A percentile compares a stretch with the other conserved stretches of the same genome.
phyloP scores from a whole-genome alignment of 2,797 vertebrate genomes.

The Alcedo quadribrachys region DNA sequence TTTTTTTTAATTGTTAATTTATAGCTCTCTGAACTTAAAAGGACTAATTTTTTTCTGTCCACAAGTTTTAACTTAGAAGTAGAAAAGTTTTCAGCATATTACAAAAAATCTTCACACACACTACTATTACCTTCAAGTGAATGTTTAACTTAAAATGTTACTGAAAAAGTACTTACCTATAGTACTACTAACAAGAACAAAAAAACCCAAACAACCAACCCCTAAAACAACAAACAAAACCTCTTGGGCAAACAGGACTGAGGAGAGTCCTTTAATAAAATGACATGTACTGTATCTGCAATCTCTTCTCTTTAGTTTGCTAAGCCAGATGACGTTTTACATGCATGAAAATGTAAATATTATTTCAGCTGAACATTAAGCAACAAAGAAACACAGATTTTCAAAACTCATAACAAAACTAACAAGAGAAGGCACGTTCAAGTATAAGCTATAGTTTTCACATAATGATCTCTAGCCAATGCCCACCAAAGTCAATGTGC shows the following conservation, averaged over 20 bases:
- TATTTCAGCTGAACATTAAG: neutral
- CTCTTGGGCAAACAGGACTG: neutral
- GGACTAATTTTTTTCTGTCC: neutral
- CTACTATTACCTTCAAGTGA: neutral
- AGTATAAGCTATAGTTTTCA: neutral
- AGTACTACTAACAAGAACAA: neutral
- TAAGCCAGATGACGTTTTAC: neutral
- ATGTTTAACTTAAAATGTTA: neutral
- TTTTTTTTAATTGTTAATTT: neutral
- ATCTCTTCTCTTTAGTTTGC: neutral
- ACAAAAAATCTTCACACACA: neutral
- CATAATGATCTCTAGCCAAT: neutral
- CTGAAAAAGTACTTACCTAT: neutral
- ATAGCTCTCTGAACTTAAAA: neutral
- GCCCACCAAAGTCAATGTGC: fast-evolving
- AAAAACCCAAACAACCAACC: neutral
- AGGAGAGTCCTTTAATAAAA: neutral
- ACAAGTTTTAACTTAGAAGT: neutral
- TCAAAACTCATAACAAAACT: neutral
- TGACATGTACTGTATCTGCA: neutral
- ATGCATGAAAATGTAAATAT: neutral
- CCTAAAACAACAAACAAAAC: neutral
- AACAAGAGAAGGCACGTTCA: fast-evolving
- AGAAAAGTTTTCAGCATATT: neutral
- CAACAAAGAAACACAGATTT: neutral